Conservation (phyloP, 2,113 vertebrate genomes). For the Sphaerodactylus townsendi region DNA sequence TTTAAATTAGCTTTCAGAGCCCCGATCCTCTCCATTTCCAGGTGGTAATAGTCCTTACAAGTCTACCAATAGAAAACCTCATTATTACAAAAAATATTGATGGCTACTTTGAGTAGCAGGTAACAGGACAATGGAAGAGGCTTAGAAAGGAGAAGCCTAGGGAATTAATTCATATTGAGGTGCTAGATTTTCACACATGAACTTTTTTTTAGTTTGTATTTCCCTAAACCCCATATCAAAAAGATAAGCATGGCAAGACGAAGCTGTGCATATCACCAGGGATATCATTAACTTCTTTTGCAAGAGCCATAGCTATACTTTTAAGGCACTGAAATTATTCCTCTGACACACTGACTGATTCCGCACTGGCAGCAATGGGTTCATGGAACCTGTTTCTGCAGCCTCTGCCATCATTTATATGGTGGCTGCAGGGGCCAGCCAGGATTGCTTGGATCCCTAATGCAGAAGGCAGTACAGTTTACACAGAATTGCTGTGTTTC, state of each 20-base stretch:
- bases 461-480: too few relatives aligned
- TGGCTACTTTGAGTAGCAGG: background rate
- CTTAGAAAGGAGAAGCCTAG: background rate
- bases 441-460: too few relatives aligned
- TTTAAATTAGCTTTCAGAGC: too few relatives aligned
- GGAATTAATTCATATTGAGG: background rate
- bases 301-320: background rate
- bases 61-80: too few relatives aligned
- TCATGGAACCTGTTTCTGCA: too few relatives aligned
- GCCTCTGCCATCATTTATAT: too few relatives aligned
- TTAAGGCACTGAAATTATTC: slow-evolving; percentile 7
- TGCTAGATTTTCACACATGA: background rate
- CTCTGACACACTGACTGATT: background rate
- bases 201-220: background rate
- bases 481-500: too few relatives aligned
- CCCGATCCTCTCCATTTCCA: too few relatives aligned
- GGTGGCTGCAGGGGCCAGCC: too few relatives aligned
- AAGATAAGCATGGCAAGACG: background rate
- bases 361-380: too few relatives aligned
- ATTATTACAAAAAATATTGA: background rate
- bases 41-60: too few relatives aligned
- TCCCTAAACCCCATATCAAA: background rate
- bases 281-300: background rate
- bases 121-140: background rate
- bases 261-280: background rate